phyloP scores from a whole-genome alignment of 2,888 invertebrate species.

The Eugnorisma glareosa region DNA sequence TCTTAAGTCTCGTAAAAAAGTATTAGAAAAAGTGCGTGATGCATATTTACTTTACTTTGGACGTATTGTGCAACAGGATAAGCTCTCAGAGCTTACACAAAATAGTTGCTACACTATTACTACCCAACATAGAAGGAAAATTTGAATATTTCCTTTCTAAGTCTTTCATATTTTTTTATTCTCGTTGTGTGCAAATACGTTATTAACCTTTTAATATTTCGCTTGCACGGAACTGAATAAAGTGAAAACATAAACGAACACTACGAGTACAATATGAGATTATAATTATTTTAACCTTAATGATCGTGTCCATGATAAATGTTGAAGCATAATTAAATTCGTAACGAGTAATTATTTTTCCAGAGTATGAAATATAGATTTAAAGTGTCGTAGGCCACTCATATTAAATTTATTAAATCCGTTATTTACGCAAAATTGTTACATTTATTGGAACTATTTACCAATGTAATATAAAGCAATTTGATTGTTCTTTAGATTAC shows the following conservation, averaged over 20 bases:
- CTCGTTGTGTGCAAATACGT: no score
- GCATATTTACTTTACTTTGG: no score
- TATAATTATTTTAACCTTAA: conserved; percentile 39
- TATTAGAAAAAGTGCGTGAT: no score
- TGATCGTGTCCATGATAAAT: not conserved
- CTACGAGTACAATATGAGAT: conserved; percentile 24
- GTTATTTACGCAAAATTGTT: not conserved
- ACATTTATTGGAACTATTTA: not conserved
- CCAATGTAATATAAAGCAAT: not conserved
- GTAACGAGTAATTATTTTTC: not conserved
- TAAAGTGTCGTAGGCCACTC: not conserved
- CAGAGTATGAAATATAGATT: not conserved
- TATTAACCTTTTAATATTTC: not conserved
- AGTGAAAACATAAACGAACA: not conserved
- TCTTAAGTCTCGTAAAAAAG: no score
- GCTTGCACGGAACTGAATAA: conserved; percentile 15
- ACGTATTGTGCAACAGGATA: no score
- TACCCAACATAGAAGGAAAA: no score
- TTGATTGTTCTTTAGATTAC: not conserved
- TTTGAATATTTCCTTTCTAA: no score
- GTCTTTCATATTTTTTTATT: no score
- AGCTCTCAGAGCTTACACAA: no score
- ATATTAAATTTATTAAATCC: not conserved
- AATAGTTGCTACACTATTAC: no score
- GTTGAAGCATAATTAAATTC: conserved; percentile 7